Conservation (phyloP, 2,888 invertebrate species). For the Sinotaia quadrata region DNA sequence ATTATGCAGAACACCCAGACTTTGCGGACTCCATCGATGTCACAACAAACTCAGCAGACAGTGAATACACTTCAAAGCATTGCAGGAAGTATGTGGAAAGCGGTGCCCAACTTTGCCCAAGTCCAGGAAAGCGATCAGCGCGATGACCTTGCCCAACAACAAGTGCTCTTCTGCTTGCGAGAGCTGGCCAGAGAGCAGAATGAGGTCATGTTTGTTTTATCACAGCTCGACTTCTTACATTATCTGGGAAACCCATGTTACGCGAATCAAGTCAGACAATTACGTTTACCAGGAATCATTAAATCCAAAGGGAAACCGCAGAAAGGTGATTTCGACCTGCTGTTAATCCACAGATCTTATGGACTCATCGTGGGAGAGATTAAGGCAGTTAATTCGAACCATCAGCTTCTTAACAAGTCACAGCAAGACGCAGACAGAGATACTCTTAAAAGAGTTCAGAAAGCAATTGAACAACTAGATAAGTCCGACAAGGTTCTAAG, state of each 20-base stretch:
- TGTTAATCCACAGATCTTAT: constrained; percentile 12
- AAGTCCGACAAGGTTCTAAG: background rate
- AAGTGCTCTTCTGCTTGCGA: background rate
- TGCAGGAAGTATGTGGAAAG: too few relatives aligned
- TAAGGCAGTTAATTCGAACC: constrained; percentile 8
- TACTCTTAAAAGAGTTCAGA: background rate
- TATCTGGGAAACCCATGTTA: background rate
- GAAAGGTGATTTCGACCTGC: constrained; percentile 9
- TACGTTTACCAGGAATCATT: background rate
- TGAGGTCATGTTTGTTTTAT: constrained; percentile 15
- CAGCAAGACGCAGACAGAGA: background rate
- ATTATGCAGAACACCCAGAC: too few relatives aligned
- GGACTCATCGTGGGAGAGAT: constrained; percentile 17
- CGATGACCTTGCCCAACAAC: constrained; percentile 3
- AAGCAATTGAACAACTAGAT: constrained; percentile 11
- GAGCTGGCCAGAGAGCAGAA: background rate
- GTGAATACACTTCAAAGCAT: too few relatives aligned
- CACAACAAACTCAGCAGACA: too few relatives aligned
- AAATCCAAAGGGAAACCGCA: background rate
- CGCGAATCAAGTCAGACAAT: background rate
- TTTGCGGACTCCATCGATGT: too few relatives aligned
- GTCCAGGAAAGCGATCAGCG: background rate
- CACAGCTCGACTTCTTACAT: constrained; percentile 13
- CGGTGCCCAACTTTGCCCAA: too few relatives aligned
- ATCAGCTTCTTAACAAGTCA: background rate